A percentile compares a stretch with the other conserved stretches of the same genome.
Evolutionary conservation across 2,797 vertebrate genomes (phyloP).

Genomic region (Danio albolineatus): DNA sequence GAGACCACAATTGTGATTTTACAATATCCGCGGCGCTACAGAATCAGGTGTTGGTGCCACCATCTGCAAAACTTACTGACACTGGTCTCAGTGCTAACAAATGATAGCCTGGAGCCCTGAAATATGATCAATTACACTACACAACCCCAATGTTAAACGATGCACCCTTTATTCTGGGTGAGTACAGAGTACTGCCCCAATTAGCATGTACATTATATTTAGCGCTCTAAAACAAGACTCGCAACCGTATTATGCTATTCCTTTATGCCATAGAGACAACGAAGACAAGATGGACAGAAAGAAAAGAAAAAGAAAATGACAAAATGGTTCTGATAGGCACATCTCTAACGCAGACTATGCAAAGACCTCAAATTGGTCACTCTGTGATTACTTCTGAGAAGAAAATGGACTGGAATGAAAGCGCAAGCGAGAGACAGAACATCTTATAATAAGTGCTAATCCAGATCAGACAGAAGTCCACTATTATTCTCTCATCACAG

Average conservation of each 20-base stretch:
- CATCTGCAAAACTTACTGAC: no score
- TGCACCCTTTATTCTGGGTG: no score
- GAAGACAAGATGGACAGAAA: neutral
- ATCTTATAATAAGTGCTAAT: slow-evolving; percentile 36
- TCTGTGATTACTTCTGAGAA: slow-evolving; percentile 8
- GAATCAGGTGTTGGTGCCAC: no score
- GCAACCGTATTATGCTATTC: neutral
- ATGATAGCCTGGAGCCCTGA: no score
- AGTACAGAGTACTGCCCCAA: no score
- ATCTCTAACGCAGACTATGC: neutral
- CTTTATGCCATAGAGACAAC: neutral
- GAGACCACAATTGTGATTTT: no score
- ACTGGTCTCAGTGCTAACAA: no score
- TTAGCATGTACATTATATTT: neutral
- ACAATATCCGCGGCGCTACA: no score
- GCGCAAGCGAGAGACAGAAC: slow-evolving; percentile 17
- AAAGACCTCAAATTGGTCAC: neutral
- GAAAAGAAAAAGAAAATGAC: neutral
- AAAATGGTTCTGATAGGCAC: neutral
- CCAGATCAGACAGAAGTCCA: slow-evolving; percentile 24
- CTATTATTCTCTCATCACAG: slow-evolving; percentile 37
- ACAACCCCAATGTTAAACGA: no score
- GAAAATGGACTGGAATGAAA: slow-evolving; percentile 15
- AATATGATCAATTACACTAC: no score
- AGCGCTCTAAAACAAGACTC: neutral